Evolutionary conservation across 2,888 invertebrate genomes (phyloP), one percentile per base, ranked within the genome.

Genomic region (Idaea aversata): DNA sequence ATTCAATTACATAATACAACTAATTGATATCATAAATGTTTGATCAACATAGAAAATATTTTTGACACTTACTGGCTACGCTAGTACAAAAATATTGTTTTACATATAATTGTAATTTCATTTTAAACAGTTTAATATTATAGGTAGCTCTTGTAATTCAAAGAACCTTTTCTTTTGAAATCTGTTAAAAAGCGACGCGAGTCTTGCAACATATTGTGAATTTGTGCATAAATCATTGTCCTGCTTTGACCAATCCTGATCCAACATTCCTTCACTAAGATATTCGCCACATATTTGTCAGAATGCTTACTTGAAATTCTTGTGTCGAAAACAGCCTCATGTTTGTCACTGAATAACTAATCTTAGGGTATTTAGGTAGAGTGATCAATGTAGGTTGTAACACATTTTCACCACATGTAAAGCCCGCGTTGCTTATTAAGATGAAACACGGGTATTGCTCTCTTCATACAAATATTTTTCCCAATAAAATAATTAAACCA

Each of bases 41-140:
- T 61, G 35, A 61, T 35, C 36, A 61, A 61, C 35, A 61, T 36
- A n/a, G 47, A 47, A 47, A 47, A 47, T 13, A 47, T 47, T 47
- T 25, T 47, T 47, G 47, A 47, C 47, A 7, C 47, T 47, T 47
- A 47, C 47, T 47, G 47, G 47, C 47, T 47, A 47, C 47, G 47
- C 47, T 47, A 47, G 10, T 47, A 47, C 10, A 47, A 47, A 47
- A 47, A 47, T 47, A 47, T 47, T 47, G 13, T 47, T 47, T 47
- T 47, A 47, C 47, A 47, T 47, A 7, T 2, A 47, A 47, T n/a
- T 47, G 47, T 47, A 47, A 47, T 36, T 36, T 36, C 10, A 10
- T 36, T 47, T 47, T 4, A 47, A 47, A 47, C 47, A 47, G 47
- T 47, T 47, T 47, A 47, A 47, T 47, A 13, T 47, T 47, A 7